Base-by-base conservation (phyloP, 2,888 invertebrate genomes). In the Coleophora flavipennella region DNA sequence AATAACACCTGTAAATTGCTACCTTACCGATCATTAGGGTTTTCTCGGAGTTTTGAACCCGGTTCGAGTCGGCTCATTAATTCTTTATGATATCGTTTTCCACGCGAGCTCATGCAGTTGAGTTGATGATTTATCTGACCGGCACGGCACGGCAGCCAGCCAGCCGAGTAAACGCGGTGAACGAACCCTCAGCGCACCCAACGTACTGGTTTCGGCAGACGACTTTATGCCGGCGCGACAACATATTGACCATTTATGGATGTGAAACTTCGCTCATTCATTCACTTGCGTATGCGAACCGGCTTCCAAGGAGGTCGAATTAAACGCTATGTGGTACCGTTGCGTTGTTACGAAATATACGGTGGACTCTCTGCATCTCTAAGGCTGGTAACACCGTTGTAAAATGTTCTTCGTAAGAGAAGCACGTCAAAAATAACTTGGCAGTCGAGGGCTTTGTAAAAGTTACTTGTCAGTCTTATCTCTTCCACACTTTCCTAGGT, bases 131-230 rank as follows among this genome's bases (percentile, higher is more conserved):
- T 67, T 74, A 75, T 72, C 71, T 65, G 56, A 58, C 57, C 56
- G 55, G 56, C 49, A 52, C 55, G 50, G 49, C 49, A 29, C 27
- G 53, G 55, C 50, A 27, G 26, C 55, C 51, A 55, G 51, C 54
- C 50, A 57, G 62, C 58, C 58, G 51, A 62, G 53, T 62, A 64
- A 55, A 59, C 55, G 63, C 77, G 83, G 83, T 83, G 73, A 83
- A 83, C 73, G 83, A 83, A 80, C 83, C 70, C 69, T 73, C 73
- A 73, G 70, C 63, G 60, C 53, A 56, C 62, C 48, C 56, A 60
- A 57, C 56, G 62, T 73, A 74, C 81, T 69, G 74, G 80, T 83
- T 83, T 78, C 50, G 58, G 53, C 60, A 74, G 72, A 72, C 74
- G 67, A 64, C 67, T 66, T 63, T 59, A 61, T 66, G 52, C 50